Base-by-base conservation (phyloP, 2,888 invertebrate genomes). In the Campoplex nolae region DNA sequence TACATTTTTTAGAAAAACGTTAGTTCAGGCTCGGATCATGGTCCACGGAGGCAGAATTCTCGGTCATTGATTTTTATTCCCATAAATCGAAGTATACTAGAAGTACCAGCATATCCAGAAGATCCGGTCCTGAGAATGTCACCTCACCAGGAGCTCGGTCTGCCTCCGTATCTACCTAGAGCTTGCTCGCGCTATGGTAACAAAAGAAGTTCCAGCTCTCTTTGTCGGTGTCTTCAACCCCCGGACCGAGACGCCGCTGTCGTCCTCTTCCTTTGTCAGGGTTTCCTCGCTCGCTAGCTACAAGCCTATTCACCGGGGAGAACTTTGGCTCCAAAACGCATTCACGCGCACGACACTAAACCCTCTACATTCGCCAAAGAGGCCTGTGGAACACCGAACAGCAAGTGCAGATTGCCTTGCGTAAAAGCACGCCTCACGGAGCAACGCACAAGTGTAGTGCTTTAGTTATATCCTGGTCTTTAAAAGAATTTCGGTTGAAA, bases 391-490 rank as follows among this genome's bases (percentile, higher is more conserved):
- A 67, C 48, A 73, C 76, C 81, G 51, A 28, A 89, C 89, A 89
- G 92, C 94, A 94, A 94, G 94, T 94, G 94, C 94, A 90, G 92
- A 91, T 91, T 91, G 92, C 90, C 93, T 94, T 94, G 91, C 94
- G 93, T 92, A 93, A 94, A 93, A 82, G 18, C 13, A n/a, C 89
- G 92, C 74, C 86, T 42, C 32, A 58, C n/a, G 51, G 48, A 67
- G 28, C 71, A n/a, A 85, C 48, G 91, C 89, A 92, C 93, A 93
- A 93, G 93, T 94, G 93, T 91, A 91, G 87, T 71, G 62, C 16
- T 9, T 42, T n/a, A 48, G 28, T 13, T 8, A 62, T 32, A 48
- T 75, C 28, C 54, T 35, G 56, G 62, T 16, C 23, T 71, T 13
- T 9, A 9, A 32, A 71, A 58, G 28, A 51, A 84, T 68, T 80